Evolutionary conservation across 1,140 invertebrate species (phyloP).

Genomic region (Cherax quadricarinatus): DNA sequence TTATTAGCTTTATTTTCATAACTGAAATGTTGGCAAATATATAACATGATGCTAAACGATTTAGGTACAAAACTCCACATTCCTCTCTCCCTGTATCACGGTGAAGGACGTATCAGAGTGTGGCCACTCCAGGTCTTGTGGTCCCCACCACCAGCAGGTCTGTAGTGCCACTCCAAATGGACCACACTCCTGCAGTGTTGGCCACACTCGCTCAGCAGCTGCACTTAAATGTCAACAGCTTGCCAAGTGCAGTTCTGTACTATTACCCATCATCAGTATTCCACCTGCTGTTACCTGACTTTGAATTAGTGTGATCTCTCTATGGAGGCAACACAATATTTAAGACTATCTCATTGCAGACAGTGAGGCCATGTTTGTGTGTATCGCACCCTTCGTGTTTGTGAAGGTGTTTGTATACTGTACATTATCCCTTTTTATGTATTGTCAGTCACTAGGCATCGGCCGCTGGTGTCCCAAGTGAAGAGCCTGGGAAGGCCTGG

Average conservation of each 20-base stretch:
- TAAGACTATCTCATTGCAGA: constrained; percentile 17
- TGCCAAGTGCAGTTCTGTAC: neutral
- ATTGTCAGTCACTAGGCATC: constrained; percentile 10
- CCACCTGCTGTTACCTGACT: constrained; percentile 16
- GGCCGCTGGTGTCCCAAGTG: constrained; percentile 27
- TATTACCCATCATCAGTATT: constrained; percentile 5
- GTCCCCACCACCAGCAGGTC: constrained; percentile 16
- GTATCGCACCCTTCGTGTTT: constrained; percentile 69
- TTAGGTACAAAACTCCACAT: constrained; percentile 71
- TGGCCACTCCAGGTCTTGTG: neutral
- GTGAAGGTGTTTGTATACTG: constrained; percentile 70
- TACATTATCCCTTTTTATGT: neutral
- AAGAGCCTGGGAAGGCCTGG: constrained; percentile 28
- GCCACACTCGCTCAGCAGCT: constrained; percentile 11
- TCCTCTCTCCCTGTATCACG: constrained; percentile 70
- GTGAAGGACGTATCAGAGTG: constrained; percentile 51
- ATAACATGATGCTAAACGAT: constrained; percentile 59
- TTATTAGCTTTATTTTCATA: constrained; percentile 71
- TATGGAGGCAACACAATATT: constrained; percentile 23
- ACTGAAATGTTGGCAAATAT: constrained; percentile 63
- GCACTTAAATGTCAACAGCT: neutral
- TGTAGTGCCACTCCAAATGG: constrained; percentile 28
- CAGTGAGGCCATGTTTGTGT: constrained; percentile 46
- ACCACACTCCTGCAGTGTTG: constrained; percentile 6
- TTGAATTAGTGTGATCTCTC: constrained; percentile 5